These are phyloP conservation scores for Falco peregrinus DNA, from an alignment of 2,797 vertebrate species.

Conservation along the genomic window DNA sequence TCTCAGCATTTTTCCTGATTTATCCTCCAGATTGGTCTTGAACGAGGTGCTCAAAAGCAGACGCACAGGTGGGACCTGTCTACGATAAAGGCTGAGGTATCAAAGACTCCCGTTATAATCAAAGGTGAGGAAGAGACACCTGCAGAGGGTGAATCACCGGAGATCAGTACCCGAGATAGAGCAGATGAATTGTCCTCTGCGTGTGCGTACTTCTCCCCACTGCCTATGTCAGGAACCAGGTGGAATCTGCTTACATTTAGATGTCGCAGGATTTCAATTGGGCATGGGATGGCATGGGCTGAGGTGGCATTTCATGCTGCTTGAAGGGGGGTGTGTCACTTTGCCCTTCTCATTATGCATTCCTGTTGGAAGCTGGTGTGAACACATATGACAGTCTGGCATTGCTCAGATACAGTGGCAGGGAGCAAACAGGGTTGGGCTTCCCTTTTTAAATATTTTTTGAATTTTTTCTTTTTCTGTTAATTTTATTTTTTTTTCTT, in stretches of 20 bases:
- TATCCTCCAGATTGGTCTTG: background rate
- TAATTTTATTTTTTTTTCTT: background rate
- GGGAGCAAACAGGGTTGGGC: background rate
- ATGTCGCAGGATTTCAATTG: fast-evolving
- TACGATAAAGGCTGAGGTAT: background rate
- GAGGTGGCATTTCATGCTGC: background rate
- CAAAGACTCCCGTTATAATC: conserved; percentile 8
- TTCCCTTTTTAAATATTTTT: background rate
- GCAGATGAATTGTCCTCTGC: background rate
- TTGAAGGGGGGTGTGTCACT: background rate
- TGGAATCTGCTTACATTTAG: background rate
- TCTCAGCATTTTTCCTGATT: background rate
- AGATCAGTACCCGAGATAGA: conserved; percentile 4
- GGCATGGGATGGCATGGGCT: fast-evolving
- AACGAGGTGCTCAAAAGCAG: background rate
- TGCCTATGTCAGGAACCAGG: background rate
- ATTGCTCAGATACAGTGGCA: fast-evolving
- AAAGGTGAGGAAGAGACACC: background rate
- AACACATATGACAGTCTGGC: fast-evolving
- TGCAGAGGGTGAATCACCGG: conserved; percentile 28
- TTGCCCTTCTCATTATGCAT: fast-evolving
- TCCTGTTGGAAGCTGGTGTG: fast-evolving
- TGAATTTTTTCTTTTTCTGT: background rate
- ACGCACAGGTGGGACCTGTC: background rate
- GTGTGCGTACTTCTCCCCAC: fast-evolving